Evolutionary conservation across 2,888 invertebrate species (phyloP), one percentile per base, ranked within the genome.

Genomic region (Ecdyonurus torrentis): DNA sequence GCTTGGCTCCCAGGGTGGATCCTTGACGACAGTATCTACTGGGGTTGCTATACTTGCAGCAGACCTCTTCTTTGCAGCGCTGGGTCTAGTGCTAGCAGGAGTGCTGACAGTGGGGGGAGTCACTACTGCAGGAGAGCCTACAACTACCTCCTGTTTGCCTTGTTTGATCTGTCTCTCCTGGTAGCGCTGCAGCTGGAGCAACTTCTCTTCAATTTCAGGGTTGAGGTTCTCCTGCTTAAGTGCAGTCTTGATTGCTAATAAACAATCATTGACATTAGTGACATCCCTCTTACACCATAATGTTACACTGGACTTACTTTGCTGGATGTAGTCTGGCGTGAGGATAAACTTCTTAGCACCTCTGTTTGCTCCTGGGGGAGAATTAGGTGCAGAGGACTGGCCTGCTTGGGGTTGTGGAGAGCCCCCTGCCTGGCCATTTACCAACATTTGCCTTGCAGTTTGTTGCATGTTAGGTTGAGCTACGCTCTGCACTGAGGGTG

Each of bases 281-380:
- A 24, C 7, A 2, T 18, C 10, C 7, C 24, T 20, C n/a, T 15
- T 19, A 58, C 1, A 58, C 18, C n/a, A 5, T 2, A n/a, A n/a
- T n/a, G n/a, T n/a, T n/a, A n/a, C n/a, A n/a, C n/a, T 25, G 37
- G 75, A 83, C 86, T 84, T 81, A 91, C 93, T 92, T 82, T 94
- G 92, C 74, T 93, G 92, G 69, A 94, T 91, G 72, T 93, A 93
- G 76, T 92, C 91, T 63, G 91, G 89, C 18, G 93, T 93, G 66
- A 94, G 82, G 68, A 91, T 86, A 77, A 93, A 93, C 76, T 89
- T 83, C 70, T 81, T 79, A 65, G 61, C 22, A 53, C 63, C 1
- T 60, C 59, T 23, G 64, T 19, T 25, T n/a, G 55, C n/a, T 7
- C n/a, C 55, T 20, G n/a, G 19, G 15, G 37, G 55, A n/a, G 55